phyloP scores from a whole-genome alignment of 1,140 invertebrate species.

The Pogonomyrmex californicus region DNA sequence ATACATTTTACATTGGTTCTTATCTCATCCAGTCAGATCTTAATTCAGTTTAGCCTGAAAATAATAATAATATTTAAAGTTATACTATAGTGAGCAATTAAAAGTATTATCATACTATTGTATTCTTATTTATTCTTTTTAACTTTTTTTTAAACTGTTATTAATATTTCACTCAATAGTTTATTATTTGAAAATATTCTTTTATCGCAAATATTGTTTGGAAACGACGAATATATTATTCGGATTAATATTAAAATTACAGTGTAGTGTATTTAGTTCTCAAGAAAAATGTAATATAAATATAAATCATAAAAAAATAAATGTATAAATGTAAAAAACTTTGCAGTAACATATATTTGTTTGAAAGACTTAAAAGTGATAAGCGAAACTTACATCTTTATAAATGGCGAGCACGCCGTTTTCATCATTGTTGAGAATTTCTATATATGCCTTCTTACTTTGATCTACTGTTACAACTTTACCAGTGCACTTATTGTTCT shows the following conservation, averaged over 20 bases:
- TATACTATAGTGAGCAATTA: neutral
- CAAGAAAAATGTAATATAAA: neutral
- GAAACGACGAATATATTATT: neutral
- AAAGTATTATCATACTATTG: neutral
- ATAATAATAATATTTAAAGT: neutral
- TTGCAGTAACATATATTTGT: no score
- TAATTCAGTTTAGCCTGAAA: conserved; percentile 58
- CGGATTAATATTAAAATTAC: neutral
- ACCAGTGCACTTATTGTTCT: conserved; percentile 88
- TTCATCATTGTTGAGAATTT: conserved; percentile 85
- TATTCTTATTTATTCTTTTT: neutral
- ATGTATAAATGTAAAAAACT: neutral
- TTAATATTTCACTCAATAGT: neutral
- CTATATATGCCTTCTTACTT: conserved; percentile 87
- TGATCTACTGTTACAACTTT: conserved; percentile 87
- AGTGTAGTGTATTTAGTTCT: neutral
- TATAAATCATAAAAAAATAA: neutral
- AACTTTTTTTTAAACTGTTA: neutral
- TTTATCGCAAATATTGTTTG: neutral
- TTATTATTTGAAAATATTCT: neutral
- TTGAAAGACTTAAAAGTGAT: neutral
- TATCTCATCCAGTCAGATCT: neutral
- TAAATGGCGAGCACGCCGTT: conserved; percentile 91
- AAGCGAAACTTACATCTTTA: conserved; percentile 61
- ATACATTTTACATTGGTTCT: neutral